Conservation (phyloP, 2,888 invertebrate genomes). For the Euplagia quadripunctaria region DNA sequence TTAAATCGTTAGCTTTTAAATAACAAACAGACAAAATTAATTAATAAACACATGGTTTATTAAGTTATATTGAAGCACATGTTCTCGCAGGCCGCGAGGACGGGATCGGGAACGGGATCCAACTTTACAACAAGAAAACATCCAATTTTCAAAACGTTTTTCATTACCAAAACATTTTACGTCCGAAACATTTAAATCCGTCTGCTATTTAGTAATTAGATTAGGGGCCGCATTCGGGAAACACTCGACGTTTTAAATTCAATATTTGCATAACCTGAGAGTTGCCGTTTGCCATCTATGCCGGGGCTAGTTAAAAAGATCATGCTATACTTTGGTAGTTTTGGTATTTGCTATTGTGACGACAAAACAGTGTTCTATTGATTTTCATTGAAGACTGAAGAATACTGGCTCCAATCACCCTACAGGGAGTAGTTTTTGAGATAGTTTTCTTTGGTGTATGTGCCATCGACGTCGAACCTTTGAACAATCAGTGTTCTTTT, state of each 20-base stretch:
- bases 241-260: conserved; percentile 11
- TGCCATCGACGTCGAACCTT: no score
- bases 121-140: no score
- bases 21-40: background rate
- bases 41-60: no score
- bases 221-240: conserved; percentile 21
- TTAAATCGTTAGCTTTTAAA: background rate
- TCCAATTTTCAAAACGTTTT: background rate
- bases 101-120: no score
- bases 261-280: conserved; percentile 32
- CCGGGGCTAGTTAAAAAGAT: background rate
- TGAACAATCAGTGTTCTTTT: background rate
- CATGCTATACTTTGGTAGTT: conserved; percentile 6
- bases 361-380: background rate
- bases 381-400: background rate
- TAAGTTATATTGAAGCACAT: no score
- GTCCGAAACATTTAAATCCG: conserved; percentile 4
- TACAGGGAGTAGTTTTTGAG: background rate
- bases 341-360: background rate
- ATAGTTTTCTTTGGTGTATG: background rate
- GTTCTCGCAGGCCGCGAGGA: no score
- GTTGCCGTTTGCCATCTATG: background rate
- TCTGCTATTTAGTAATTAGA: conserved; percentile 16
- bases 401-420: background rate
- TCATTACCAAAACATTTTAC: background rate